Evolutionary conservation across 2,113 vertebrate species (phyloP), one percentile per base, ranked within the genome.

Genomic region (Petaurus breviceps): DNA sequence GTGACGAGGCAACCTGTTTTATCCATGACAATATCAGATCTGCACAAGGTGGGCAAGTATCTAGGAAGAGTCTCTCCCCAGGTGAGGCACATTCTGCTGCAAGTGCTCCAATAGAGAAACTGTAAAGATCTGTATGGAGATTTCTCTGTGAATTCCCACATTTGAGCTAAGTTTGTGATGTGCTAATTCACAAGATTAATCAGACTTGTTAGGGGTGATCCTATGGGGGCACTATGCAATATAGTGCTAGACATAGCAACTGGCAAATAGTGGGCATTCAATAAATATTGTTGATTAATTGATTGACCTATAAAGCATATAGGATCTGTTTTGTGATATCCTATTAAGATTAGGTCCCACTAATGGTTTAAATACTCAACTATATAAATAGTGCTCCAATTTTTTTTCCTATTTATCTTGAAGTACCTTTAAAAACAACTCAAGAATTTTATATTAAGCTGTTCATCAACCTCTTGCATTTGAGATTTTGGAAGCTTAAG

Each of bases 371-470:
- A 26, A 77, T 28, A 77, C 51, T 96, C 51, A 46, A 37, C n/a
- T 22, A 22, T 84, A 7, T 84, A 43, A 84, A 84, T 43, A 84
- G 19, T 84, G 16, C 19, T 84, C 68, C n/a, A 43, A 1, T n/a
- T 23, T 84, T 43, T 89, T 94, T 94, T 95, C n/a, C 92, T n/a
- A 55, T 51, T 93, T 25, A 68, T 94, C 68, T 50, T 94, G 25
- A 0, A 31, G 19, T 9, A 37, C 50, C 91, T 50, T 61, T 90
- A 47, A 26, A 90, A 50, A 19, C 47, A 91, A 89, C 50, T 10
- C 90, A 16, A 51, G 84, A 37, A 12, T 54, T 89, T 95, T 89
- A 37, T 91, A 89, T 89, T 11, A 46, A 89, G 2, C 16, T 92
- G 19, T 89, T n/a, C 89, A 28, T 46, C 25, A 49, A 10, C 24